Evolutionary conservation across 2,113 vertebrate species (phyloP), one percentile per base, ranked within the genome.

Genomic region (Dolichallabes microphthalmus): DNA sequence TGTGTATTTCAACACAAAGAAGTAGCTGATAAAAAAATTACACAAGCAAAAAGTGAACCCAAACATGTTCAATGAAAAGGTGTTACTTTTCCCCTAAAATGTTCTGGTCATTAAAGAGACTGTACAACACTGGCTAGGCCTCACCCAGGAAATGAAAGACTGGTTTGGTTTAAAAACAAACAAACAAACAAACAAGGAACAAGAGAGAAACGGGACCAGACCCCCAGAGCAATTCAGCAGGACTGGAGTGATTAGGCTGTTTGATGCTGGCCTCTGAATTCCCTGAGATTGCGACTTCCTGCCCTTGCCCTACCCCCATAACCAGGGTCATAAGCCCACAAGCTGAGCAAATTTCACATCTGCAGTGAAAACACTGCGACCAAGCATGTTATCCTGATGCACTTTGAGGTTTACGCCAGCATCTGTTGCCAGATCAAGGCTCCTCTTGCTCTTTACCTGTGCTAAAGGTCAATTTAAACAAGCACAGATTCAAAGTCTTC

Each of bases 181-280:
- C n/a, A 78, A 58, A 30, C 10, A 32, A 45, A 15, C 17, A 20
- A 50, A 9, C 50, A 25, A 74, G 1, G 3, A 55, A 39, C 19
- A 57, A 50, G 35, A 5, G 53, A 68, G n/a, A 19, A 82, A 69
- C 45, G 19, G 79, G 35, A 53, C 20, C 71, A 82, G 80, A 73
- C 61, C 61, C 69, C 80, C 27, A 84, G 80, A 85, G 80, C 50
- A 68, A 88, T 79, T 73, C 63, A 66, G 80, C 25, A n/a, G 57
- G 39, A 88, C 39, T 58, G 71, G 75, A 76, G 80, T 87, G 83
- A 89, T 87, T 83, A 85, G 50, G 58, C 53, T 57, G 66, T 87
- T 89, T 85, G 80, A 87, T 82, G 83, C 82, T 80, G 86, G 80
- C 86, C 86, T 66, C 80, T 74, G 66, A 86, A 85, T 87, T 57